Evolutionary conservation across 92 coral and sea anemone genomes (phyloP).

Genomic region (Epizoanthus stellaris): DNA sequence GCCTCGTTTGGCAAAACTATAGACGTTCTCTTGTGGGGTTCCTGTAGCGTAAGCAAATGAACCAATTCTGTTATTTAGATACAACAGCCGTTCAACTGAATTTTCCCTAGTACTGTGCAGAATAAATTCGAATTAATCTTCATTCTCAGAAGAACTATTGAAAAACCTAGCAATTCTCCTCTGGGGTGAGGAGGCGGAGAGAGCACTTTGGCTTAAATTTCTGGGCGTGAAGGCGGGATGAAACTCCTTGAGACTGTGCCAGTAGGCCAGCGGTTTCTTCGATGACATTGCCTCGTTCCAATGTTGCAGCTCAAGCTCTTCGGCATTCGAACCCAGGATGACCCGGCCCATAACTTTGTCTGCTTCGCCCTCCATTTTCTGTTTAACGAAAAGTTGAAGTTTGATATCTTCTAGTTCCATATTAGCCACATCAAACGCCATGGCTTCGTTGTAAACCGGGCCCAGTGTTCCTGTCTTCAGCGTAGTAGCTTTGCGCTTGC

Average conservation of each 20-base stretch:
- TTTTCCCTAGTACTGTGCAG: no score
- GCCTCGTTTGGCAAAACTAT: no score
- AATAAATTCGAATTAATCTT: conserved; percentile 28
- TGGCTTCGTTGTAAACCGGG: conserved; percentile 98
- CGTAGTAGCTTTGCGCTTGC: conserved; percentile 93
- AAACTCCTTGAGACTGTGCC: conserved; percentile 90
- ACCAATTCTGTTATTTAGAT: no score
- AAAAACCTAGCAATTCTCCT: conserved; percentile 66
- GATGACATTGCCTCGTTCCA: conserved; percentile 98
- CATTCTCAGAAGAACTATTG: conserved; percentile 72
- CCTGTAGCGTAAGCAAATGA: no score
- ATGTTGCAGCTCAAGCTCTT: conserved; percentile 81
- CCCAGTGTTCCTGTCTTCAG: conserved; percentile 81
- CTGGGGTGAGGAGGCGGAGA: conserved; percentile 43
- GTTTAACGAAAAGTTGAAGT: conserved; percentile 93
- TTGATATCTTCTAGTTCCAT: conserved; percentile 84
- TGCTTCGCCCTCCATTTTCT: conserved; percentile 87
- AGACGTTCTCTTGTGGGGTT: no score
- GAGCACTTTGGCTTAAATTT: conserved; percentile 15
- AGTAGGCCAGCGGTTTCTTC: conserved; percentile 94
- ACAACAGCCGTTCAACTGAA: no score
- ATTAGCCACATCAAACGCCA: conserved; percentile 93
- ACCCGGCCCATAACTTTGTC: conserved; percentile 95
- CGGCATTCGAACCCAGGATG: conserved; percentile 84
- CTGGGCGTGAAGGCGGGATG: conserved; percentile 63